Evolutionary conservation across 2,888 invertebrate genomes (phyloP), one percentile per base, ranked within the genome.

Genomic region (Eumacrocentrus americanus): DNA sequence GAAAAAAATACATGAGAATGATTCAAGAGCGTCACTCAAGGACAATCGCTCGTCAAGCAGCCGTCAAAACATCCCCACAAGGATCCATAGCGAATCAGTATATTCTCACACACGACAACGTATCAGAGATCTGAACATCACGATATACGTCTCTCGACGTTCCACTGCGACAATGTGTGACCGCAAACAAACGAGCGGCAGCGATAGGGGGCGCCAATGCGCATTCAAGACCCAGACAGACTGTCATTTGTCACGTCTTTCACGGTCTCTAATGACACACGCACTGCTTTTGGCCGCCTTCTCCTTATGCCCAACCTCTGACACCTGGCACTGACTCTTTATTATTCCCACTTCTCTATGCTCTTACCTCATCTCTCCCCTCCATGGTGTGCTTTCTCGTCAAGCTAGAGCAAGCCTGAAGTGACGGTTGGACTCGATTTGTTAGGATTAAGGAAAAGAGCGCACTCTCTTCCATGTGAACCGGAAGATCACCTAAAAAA

Each of bases 221-320:
- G 71, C 54, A 79, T 80, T 80, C 80, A 79, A 67, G 66, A 67
- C 66, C 57, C 66, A 71, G 79, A 79, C 79, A 75, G 77, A 76
- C 69, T 75, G 77, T 79, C 80, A 80, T 80, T 80, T 80, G 79
- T 80, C 79, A 80, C 72, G 76, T 80, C 77, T 76, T 78, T 78
- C 76, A 75, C 72, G 71, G 68, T 72, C 75, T 79, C 78, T 80
- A 80, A 80, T 80, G 80, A 80, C 78, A 29, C 9, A 78, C 77
- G 78, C 77, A 79, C 79, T 78, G 78, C 78, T 79, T 76, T 78
- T 75, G 72, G 75, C 76, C 75, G 73, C 73, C 76, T 75, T 75
- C 75, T 75, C n/a, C n/a, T n/a, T 75, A 69, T 71, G 34, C 67
- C 71, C 71, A 70, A 70, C 69, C 68, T 47, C 56, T 25, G 76